phyloP scores from a whole-genome alignment of 2,113 vertebrate genomes.

The Oncorhynchus nerka region DNA sequence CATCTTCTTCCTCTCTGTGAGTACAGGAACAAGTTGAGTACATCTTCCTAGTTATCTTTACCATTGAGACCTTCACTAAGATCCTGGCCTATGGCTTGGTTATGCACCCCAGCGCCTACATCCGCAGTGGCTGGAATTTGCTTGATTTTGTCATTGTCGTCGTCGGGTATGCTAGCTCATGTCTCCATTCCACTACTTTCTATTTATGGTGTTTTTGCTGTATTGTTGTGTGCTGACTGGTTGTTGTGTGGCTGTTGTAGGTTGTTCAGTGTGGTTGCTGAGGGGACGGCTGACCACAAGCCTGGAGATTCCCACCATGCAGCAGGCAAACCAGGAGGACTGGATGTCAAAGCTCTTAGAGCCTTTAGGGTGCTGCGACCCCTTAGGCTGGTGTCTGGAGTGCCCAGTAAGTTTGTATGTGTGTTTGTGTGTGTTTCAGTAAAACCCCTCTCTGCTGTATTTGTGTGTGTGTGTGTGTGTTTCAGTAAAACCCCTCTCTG shows the following conservation, averaged over 20 bases:
- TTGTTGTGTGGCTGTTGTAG: conserved; percentile 50
- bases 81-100: conserved; percentile 93
- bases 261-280: conserved; percentile 84
- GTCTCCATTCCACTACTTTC: background rate
- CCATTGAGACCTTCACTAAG: conserved; percentile 92
- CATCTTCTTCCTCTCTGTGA: conserved; percentile 1
- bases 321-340: conserved; percentile 87
- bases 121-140: conserved; percentile 95
- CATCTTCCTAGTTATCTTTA: conserved; percentile 94
- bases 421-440: conserved; percentile 32
- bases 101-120: conserved; percentile 93
- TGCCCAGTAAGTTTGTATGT: conserved; percentile 81
- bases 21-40: conserved; percentile 93
- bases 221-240: no score
- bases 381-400: conserved; percentile 89
- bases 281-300: conserved; percentile 79
- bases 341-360: conserved; percentile 91
- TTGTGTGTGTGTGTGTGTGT: no score
- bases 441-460: no score
- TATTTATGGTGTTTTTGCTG: background rate
- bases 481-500: no score
- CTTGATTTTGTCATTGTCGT: conserved; percentile 93
- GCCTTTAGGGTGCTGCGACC: conserved; percentile 91
- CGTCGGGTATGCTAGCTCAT: conserved; percentile 75
- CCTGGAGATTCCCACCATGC: conserved; percentile 82